A percentile compares a stretch with the other conserved stretches of the same genome.
These are phyloP conservation scores for Eilema griseolum DNA, from an alignment of 2,888 invertebrate genomes.

Conservation along the genomic window DNA sequence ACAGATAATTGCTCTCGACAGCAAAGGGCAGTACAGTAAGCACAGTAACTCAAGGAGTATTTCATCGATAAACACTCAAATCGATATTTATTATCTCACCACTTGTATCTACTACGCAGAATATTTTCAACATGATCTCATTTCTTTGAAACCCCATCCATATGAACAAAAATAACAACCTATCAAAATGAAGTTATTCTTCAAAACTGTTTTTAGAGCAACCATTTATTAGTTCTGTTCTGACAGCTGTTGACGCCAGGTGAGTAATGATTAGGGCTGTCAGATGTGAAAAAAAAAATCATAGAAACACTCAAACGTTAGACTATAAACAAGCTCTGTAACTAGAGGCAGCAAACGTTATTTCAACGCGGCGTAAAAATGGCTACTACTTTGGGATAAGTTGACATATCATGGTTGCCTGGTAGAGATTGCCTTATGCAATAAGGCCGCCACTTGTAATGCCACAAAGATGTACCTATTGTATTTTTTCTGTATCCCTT, in stretches of 20 bases:
- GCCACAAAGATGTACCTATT: too few species aligned
- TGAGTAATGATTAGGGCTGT: neutral
- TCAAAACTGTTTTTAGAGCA: neutral
- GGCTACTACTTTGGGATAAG: too few species aligned
- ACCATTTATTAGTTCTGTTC: neutral
- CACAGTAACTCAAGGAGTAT: neutral
- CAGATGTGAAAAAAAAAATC: neutral
- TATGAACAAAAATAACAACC: neutral
- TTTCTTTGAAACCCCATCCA: constrained; percentile 2
- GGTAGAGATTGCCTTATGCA: too few species aligned
- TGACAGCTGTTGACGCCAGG: constrained; percentile 1
- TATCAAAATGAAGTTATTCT: constrained; percentile 5
- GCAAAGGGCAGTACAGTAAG: neutral
- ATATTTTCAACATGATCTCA: neutral
- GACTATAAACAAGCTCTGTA: too few species aligned
- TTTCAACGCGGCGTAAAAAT: too few species aligned
- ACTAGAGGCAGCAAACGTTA: too few species aligned
- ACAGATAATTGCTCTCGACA: neutral
- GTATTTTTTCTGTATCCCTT: too few species aligned
- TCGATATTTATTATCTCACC: neutral
- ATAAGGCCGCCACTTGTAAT: too few species aligned
- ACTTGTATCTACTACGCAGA: neutral
- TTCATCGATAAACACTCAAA: neutral
- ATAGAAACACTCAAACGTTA: neutral
- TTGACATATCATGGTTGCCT: too few species aligned